phyloP scores from a whole-genome alignment of 64 coral and sea anemone genomes.

The Catalaphyllia jardinei region DNA sequence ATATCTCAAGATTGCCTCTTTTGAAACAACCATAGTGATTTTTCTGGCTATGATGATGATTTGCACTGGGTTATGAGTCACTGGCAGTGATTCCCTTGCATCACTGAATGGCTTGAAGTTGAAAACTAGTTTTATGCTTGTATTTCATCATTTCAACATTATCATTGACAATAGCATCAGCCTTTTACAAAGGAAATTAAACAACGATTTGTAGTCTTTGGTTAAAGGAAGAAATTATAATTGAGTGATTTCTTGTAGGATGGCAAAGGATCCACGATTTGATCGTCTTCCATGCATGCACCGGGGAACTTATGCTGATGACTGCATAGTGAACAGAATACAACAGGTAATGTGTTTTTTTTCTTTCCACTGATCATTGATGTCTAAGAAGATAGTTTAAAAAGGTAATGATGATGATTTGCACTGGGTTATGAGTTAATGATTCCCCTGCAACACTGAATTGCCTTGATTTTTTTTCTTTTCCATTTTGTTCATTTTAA shows the following conservation, averaged over 20 bases:
- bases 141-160: too few species aligned
- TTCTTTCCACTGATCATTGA: neutral
- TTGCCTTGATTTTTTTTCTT: neutral
- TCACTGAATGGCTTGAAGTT: constrained; percentile 5
- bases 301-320: constrained; percentile 96
- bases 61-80: constrained; percentile 32
- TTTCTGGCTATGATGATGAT: constrained; percentile 12
- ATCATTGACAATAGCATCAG: neutral
- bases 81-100: neutral
- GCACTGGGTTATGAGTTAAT: constrained; percentile 6
- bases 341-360: constrained; percentile 58
- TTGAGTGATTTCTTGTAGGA: constrained; percentile 60
- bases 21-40: too few species aligned
- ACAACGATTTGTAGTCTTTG: neutral
- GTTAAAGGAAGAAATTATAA: neutral
- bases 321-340: constrained; percentile 98
- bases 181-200: neutral
- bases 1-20: too few species aligned
- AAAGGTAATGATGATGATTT: constrained; percentile 1
- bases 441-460: neutral
- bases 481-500: neutral
- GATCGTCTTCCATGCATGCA: constrained; percentile 93
- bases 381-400: neutral
- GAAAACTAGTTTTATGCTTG: neutral
- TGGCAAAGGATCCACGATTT: constrained; percentile 93